Evolutionary conservation across 92 coral and sea anemone species (phyloP).

Genomic region (Porites lobata): DNA sequence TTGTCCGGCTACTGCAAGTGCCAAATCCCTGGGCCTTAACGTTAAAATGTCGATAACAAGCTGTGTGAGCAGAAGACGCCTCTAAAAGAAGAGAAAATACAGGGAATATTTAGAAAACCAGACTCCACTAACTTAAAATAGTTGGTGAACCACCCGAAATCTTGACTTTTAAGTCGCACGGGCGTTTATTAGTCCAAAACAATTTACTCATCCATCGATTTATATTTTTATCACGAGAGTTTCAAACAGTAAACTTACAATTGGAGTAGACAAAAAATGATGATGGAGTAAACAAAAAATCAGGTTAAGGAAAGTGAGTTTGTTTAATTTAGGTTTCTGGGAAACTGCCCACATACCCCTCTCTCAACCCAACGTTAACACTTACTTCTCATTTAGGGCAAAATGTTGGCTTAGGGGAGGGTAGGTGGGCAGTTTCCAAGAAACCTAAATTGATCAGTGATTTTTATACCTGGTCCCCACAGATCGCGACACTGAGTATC

Average conservation of each 20-base stretch:
- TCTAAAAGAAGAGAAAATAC: constrained; percentile 15
- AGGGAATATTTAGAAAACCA: background rate
- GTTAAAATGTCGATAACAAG: constrained; percentile 58
- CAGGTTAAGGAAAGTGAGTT: background rate
- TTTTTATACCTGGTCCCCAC: constrained; percentile 70
- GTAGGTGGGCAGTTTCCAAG: too few species aligned
- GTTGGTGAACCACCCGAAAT: background rate
- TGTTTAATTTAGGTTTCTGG: background rate
- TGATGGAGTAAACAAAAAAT: too few species aligned
- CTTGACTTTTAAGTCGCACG: too few species aligned
- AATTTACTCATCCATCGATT: background rate
- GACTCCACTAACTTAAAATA: too few species aligned
- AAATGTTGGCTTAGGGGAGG: too few species aligned
- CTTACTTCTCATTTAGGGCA: too few species aligned
- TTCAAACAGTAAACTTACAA: too few species aligned
- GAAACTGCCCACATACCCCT: too few species aligned
- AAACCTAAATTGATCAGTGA: too few species aligned
- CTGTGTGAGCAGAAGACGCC: constrained; percentile 49
- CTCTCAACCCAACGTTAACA: too few species aligned
- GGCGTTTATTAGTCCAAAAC: background rate
- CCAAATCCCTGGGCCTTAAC: constrained; percentile 60
- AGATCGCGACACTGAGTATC: constrained; percentile 71
- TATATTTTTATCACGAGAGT: background rate
- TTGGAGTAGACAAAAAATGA: too few species aligned
- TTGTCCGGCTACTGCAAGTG: constrained; percentile 36